Conservation (phyloP, 1,140 invertebrate genomes). For the Antheraea mylitta region DNA sequence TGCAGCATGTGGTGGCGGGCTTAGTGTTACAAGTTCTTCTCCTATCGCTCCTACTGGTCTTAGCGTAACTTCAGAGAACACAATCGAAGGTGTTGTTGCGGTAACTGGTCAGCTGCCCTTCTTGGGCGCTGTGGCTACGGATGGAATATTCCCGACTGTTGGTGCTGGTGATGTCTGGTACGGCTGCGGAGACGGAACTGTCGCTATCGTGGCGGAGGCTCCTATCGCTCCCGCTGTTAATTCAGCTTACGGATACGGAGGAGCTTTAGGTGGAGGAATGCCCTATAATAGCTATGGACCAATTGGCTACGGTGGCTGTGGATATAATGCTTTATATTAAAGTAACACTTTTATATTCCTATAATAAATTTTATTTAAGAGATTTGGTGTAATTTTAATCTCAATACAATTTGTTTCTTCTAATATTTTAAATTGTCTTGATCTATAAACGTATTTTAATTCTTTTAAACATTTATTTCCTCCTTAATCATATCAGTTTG, state of each 20-base stretch:
- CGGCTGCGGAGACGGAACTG: background rate
- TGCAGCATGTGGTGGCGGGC: too few relatives aligned
- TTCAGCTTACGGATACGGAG: slow-evolving; percentile 27
- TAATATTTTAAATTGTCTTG: too few relatives aligned
- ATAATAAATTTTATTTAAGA: too few relatives aligned
- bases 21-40: background rate
- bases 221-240: slow-evolving; percentile 29
- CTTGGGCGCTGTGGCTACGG: too few relatives aligned
- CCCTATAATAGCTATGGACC: slow-evolving; percentile 12
- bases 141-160: slow-evolving; percentile 17
- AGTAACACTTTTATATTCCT: too few relatives aligned
- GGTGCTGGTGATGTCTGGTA: background rate
- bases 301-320: background rate
- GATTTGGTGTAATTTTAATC: too few relatives aligned
- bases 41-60: background rate
- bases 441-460: too few relatives aligned
- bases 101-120: too few relatives aligned
- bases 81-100: background rate
- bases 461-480: too few relatives aligned
- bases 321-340: background rate
- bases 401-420: too few relatives aligned
- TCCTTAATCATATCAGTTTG: too few relatives aligned
- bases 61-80: background rate
- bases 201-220: background rate
- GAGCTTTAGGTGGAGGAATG: slow-evolving; percentile 17